phyloP scores from a whole-genome alignment of 2,888 invertebrate genomes.

The Keiferia lycopersicella region DNA sequence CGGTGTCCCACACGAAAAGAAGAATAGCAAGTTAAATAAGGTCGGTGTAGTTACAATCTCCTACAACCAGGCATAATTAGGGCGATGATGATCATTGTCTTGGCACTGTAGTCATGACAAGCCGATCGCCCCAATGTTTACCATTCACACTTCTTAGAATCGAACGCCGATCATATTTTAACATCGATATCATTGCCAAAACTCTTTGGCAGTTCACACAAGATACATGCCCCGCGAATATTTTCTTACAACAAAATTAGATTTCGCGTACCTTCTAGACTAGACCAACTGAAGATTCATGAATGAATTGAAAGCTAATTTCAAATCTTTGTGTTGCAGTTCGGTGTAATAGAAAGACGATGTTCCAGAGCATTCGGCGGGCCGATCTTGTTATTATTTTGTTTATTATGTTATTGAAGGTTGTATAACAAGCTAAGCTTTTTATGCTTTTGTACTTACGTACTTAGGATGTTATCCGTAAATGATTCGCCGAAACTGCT shows the following conservation, averaged over 20 bases:
- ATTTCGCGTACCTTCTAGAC: constrained; percentile 20
- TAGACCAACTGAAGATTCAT: constrained; percentile 3
- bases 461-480: not conserved
- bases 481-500: not conserved
- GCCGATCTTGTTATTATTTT: constrained; percentile 17
- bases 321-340: constrained; percentile 1
- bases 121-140: constrained; percentile 16
- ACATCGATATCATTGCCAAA: constrained; percentile 28
- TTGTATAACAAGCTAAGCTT: constrained; percentile 3
- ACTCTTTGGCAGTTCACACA: constrained; percentile 25
- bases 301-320: constrained; percentile 14
- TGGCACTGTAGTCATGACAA: constrained; percentile 11
- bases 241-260: not conserved
- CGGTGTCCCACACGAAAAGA: no score
- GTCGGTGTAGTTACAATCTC: not conserved
- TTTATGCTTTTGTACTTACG: not conserved
- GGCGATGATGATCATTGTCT: constrained; percentile 15
- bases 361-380: constrained; percentile 12
- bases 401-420: constrained; percentile 4
- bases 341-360: constrained; percentile 19
- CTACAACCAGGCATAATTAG: constrained; percentile 19
- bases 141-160: constrained; percentile 27
- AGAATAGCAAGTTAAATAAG: no score
- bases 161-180: constrained; percentile 26
- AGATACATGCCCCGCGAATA: constrained; percentile 6